These are phyloP conservation scores for Nettapus auritus DNA, from an alignment of 2,113 vertebrate species.

Conservation along the genomic window DNA sequence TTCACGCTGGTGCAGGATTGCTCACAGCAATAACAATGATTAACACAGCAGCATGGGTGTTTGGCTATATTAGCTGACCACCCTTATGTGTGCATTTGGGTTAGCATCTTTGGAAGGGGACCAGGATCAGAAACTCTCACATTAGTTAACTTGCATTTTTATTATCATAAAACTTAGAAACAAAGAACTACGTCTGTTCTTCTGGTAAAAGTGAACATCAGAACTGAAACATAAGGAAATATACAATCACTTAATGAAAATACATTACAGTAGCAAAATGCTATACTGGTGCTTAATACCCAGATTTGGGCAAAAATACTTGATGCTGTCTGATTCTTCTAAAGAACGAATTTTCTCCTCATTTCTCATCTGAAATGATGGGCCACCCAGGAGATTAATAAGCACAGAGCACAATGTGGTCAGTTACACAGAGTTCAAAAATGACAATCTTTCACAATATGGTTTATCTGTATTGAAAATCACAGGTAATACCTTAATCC, in stretches of 20 bases:
- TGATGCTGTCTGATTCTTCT: slow-evolving; percentile 58
- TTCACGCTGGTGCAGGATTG: background rate
- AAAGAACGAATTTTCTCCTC: slow-evolving; percentile 62
- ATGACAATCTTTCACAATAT: background rate
- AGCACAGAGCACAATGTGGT: background rate
- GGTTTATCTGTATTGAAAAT: background rate
- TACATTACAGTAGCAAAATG: slow-evolving; percentile 60
- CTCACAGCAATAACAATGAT: background rate
- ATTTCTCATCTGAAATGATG: slow-evolving; percentile 62
- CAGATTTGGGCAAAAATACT: slow-evolving; percentile 59
- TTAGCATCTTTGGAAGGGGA: background rate
- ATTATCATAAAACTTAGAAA: slow-evolving; percentile 36
- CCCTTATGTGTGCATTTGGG: background rate
- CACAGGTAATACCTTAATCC: background rate
- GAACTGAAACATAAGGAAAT: slow-evolving; percentile 23
- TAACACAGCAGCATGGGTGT: background rate
- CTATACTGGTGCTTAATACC: slow-evolving; percentile 62
- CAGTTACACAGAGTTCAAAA: background rate
- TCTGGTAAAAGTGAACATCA: background rate
- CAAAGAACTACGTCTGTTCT: slow-evolving; percentile 30
- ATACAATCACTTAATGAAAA: slow-evolving; percentile 4
- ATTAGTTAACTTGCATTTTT: slow-evolving; percentile 5
- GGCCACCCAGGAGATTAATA: background rate
- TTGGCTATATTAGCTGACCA: background rate
- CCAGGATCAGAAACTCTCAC: background rate